Conservation (phyloP, 2,797 vertebrate species). For the Anableps anableps region DNA sequence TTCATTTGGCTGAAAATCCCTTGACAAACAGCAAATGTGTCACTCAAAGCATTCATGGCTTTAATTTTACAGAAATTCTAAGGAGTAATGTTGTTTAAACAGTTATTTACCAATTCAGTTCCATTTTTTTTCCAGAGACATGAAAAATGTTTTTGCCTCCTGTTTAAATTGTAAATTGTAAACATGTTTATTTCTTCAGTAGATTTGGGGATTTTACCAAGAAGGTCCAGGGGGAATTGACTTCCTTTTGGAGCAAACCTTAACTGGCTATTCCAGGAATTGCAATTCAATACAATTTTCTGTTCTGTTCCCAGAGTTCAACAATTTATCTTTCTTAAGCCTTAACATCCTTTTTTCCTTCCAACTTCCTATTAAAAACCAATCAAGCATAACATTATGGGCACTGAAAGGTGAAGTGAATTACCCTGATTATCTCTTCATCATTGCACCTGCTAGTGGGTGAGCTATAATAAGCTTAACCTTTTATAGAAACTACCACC, state of each 20-base stretch:
- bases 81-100: neutral
- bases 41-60: neutral
- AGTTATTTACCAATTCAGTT: neutral
- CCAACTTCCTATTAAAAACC: conserved; percentile 45
- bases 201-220: neutral
- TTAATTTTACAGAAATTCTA: neutral
- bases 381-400: neutral
- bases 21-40: neutral
- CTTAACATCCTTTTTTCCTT: neutral
- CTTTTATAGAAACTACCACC: too few relatives aligned
- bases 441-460: too few relatives aligned
- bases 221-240: neutral
- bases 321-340: neutral
- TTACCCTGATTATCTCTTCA: too few relatives aligned
- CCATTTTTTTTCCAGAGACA: neutral
- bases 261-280: neutral
- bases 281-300: neutral
- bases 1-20: neutral
- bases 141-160: neutral
- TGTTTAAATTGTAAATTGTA: neutral
- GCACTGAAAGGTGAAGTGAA: conserved; percentile 17
- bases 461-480: too few relatives aligned
- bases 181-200: neutral
- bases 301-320: neutral
- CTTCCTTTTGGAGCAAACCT: neutral